Conservation (phyloP, 2,797 vertebrate genomes). For the Poeciliopsis presidionis region DNA sequence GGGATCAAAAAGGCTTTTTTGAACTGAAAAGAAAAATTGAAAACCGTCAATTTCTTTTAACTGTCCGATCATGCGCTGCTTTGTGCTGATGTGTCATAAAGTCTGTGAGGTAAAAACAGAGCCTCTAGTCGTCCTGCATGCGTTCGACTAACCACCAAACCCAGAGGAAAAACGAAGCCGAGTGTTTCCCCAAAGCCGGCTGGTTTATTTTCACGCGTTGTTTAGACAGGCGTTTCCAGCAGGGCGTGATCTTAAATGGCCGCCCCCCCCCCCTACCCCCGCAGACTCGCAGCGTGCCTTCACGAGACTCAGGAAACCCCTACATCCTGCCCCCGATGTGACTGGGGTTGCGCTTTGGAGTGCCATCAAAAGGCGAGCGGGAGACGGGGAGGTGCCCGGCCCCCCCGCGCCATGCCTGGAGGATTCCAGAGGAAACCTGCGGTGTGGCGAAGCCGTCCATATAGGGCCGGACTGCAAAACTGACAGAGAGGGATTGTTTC, state of each 20-base stretch:
- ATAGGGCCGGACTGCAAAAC: constrained; percentile 38
- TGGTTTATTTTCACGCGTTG: constrained; percentile 64
- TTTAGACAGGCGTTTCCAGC: constrained; percentile 74
- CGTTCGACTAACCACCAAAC: constrained; percentile 17
- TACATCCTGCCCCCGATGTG: constrained; percentile 62
- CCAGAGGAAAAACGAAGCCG: constrained; percentile 60
- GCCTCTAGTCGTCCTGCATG: not conserved
- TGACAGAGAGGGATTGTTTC: constrained; percentile 51
- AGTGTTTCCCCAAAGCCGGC: constrained; percentile 37
- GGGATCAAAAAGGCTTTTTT: not conserved
- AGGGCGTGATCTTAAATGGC: constrained; percentile 58
- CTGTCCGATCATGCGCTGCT: not conserved
- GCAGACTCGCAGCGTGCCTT: constrained; percentile 32
- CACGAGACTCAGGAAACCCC: constrained; percentile 70
- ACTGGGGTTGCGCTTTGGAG: constrained; percentile 44
- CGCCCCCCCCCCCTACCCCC: not conserved
- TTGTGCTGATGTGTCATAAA: not conserved
- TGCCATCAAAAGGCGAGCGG: constrained; percentile 55
- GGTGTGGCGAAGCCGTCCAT: constrained; percentile 41
- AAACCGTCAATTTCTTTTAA: not conserved
- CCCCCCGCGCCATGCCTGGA: constrained; percentile 52
- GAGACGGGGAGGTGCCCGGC: constrained; percentile 46
- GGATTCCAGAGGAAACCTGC: constrained; percentile 63
- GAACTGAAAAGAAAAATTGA: not conserved
- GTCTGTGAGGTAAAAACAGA: too few relatives aligned